Base-by-base conservation (phyloP, 2,797 vertebrate genomes). In the Hephaestus fuliginosus region DNA sequence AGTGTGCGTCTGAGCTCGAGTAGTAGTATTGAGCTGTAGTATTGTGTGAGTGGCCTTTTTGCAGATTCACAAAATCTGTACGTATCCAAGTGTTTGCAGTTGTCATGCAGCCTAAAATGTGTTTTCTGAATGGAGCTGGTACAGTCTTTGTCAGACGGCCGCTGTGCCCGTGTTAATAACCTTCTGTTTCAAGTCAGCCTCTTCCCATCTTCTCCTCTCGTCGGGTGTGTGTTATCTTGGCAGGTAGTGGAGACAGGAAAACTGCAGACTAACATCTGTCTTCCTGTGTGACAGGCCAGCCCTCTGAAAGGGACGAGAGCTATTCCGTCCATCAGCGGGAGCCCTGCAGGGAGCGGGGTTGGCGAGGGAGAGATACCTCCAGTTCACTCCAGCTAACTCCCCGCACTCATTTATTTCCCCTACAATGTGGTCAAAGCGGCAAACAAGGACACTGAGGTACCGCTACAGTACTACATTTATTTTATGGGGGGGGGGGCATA, bases 261-360 rank as follows among this genome's bases (percentile, higher is more conserved):
- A 86, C 71, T 74, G 77, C 68, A 69, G 63, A 70, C 74, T 44
- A 85, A 86, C 85, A 93, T 93, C 87, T 65, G 88, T 93, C 89
- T 91, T 90, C 68, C 77, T 52, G 65, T 75, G 78, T 90, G 86
- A 93, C 84, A 90, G 74, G 72, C 58, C 70, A 69, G 79, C 39
- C 55, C 82, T 87, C 65, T 67, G 75, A 71, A 33, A 81, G 76
- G 82, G 76, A 80, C 13, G 6, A 64, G 76, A 87, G 73, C 79
- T 78, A 69, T 78, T 88, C 81, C 9, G 88, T 91, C 91, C 85
- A 83, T 92, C 89, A 91, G 74, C 72, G 2, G 67, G 67, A 81
- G 75, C 68, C 86, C 72, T 75, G 77, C 84, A 79, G 86, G 61
- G 70, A 89, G 33, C 4, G 25, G 53, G 53, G 74, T 41, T 20